Base-by-base conservation (phyloP, 2,797 vertebrate genomes). In the Acipenser ruthenus region DNA sequence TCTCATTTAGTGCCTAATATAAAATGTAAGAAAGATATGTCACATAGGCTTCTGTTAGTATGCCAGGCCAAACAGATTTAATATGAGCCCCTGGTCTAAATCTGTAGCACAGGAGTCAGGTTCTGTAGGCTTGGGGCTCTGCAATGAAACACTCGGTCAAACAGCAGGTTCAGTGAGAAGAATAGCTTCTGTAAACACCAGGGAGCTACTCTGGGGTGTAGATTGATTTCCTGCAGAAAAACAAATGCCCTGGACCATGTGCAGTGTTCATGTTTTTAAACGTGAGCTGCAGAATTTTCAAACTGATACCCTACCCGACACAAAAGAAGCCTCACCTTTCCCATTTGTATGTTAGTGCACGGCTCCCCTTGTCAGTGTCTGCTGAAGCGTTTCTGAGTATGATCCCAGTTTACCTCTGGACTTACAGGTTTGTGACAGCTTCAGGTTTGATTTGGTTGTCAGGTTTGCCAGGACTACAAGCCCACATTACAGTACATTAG, bases 371-470 rank as follows among this genome's bases (percentile, higher is more conserved):
- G 55, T 58, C 55, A 58, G 55, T 65, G 10, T 13, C 11, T 58
- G 6, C 13, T 48, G 37, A 6, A 56, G 7, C n/a, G 10, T 7
- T 51, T 13, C 7, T 15, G 49, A 7, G 13, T n/a, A 13, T 13
- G 13, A 67, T 55, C 60, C 37, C 50, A 12, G 51, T 62, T 58
- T 68, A n/a, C 61, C 61, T 10, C 48, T 18, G 15, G 51, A 50
- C 37, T 49, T 9, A 12, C 10, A 59, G 62, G 9, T 50, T 68
- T 49, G 47, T 15, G 50, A 56, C 61, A n/a, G 6, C 50, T 55
- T 23, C 7, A 7, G 37, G 55, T 49, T 53, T 63, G 50, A 62
- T 55, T 64, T 58, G 51, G 37, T 8, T 63, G 11, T 63, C 47
- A 12, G 49, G 7, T 51, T 64, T 56, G 50, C 51, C 58, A 52